Percentiles rank a stretch among this genome's conserved stretches.
Conservation (phyloP, 2,888 invertebrate species). For the Platycheirus albimanus region DNA sequence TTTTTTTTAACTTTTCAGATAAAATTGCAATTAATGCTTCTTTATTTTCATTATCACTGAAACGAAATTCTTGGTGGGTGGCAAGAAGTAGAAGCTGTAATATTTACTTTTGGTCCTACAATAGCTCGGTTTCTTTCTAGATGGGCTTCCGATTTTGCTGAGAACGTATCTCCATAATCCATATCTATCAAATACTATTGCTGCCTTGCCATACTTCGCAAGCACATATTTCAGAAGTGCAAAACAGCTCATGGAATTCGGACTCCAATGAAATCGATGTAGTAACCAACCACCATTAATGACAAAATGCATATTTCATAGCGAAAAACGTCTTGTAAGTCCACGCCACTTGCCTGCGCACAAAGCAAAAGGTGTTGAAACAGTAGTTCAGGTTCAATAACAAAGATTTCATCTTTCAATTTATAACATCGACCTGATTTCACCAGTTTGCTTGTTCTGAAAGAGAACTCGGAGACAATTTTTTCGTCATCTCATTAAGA, state of each 20-base stretch:
- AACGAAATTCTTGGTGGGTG: not conserved
- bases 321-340: not conserved
- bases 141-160: not conserved
- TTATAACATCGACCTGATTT: not conserved
- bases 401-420: not conserved
- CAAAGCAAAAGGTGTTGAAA: not conserved
- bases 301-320: too few relatives aligned
- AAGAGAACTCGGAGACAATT: too few relatives aligned
- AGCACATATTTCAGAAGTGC: too few relatives aligned
- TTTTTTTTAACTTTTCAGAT: not conserved
- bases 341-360: not conserved
- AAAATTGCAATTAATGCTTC: not conserved
- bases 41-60: not conserved
- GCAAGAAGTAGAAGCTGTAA: not conserved
- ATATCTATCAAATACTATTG: not conserved
- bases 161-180: not conserved
- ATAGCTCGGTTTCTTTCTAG: not conserved
- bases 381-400: not conserved
- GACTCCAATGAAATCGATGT: too few relatives aligned
- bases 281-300: too few relatives aligned
- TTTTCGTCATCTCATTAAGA: too few relatives aligned
- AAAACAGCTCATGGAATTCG: too few relatives aligned
- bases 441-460: too few relatives aligned
- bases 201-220: too few relatives aligned
- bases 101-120: constrained; percentile 1